Percentiles rank a stretch among this genome's conserved stretches.
phyloP scores from a whole-genome alignment of 2,888 invertebrate genomes.

The Acanthosepion pharaonis region DNA sequence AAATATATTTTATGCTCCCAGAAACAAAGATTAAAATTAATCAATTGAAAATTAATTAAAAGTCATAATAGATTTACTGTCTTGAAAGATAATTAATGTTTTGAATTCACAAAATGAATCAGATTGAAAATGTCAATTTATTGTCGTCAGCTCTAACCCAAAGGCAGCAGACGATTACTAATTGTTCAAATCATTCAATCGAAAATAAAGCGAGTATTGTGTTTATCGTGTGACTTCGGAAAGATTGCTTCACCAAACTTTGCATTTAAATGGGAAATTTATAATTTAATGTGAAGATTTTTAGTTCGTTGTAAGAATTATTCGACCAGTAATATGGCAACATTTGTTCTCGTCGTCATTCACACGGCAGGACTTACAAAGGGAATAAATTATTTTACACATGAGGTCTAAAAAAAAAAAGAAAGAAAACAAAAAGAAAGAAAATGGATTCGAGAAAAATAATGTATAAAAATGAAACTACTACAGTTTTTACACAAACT shows the following conservation, averaged over 20 bases:
- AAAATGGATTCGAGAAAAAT: background rate
- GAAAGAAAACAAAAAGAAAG: background rate
- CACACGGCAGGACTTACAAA: background rate
- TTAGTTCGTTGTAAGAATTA: background rate
- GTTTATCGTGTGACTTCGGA: background rate
- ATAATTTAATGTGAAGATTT: background rate
- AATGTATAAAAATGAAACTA: no score
- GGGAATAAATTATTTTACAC: background rate
- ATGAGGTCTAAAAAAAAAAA: background rate
- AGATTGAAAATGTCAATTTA: background rate
- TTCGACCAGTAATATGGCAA: background rate
- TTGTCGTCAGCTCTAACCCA: background rate
- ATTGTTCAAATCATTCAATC: background rate
- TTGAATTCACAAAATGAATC: background rate
- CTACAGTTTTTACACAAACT: no score
- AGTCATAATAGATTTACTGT: background rate
- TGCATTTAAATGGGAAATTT: background rate
- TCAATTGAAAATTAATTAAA: background rate
- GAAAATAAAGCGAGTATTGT: background rate
- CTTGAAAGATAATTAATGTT: slow-evolving; percentile 20
- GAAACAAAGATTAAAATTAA: background rate
- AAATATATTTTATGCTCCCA: no score
- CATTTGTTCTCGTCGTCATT: background rate
- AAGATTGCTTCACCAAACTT: background rate
- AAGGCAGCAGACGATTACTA: background rate